Conservation (phyloP, 2,888 invertebrate genomes). For the Gortyna flavago region DNA sequence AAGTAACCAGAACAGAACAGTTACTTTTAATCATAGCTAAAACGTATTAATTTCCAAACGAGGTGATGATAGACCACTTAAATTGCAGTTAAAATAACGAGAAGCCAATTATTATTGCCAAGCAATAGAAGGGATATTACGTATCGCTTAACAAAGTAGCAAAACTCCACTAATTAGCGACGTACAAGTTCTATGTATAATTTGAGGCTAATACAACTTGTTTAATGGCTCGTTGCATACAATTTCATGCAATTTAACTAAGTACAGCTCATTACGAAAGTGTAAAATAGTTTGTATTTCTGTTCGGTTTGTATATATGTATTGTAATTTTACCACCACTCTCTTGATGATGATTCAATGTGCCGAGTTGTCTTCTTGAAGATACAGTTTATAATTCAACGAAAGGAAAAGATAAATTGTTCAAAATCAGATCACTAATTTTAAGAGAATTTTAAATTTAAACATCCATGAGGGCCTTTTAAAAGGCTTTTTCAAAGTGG, state of each 20-base stretch:
- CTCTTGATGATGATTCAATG: neutral
- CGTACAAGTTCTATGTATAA: slow-evolving; percentile 67
- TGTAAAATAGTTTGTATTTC: slow-evolving; percentile 54
- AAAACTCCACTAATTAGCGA: slow-evolving; percentile 69
- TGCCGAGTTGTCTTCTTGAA: neutral
- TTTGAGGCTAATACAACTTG: slow-evolving; percentile 69
- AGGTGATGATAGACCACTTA: slow-evolving; percentile 63
- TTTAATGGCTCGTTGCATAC: slow-evolving; percentile 69
- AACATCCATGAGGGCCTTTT: slow-evolving; percentile 53
- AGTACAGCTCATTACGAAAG: slow-evolving; percentile 62
- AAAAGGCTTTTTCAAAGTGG: slow-evolving; percentile 61
- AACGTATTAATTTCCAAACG: slow-evolving; percentile 53
- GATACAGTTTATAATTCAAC: neutral
- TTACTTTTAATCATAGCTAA: slow-evolving; percentile 46
- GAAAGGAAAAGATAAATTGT: neutral
- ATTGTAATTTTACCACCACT: neutral
- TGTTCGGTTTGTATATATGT: slow-evolving; percentile 37
- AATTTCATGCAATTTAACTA: slow-evolving; percentile 71
- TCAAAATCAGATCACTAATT: slow-evolving; percentile 14
- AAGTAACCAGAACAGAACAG: slow-evolving; percentile 8
- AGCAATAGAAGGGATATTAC: slow-evolving; percentile 62
- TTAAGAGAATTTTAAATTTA: slow-evolving; percentile 39
- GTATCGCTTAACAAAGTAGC: slow-evolving; percentile 68
- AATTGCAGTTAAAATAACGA: slow-evolving; percentile 58
- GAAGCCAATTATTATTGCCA: slow-evolving; percentile 64